Base-by-base conservation (phyloP, 1,140 invertebrate species). In the Schlechtendalia chinensis region DNA sequence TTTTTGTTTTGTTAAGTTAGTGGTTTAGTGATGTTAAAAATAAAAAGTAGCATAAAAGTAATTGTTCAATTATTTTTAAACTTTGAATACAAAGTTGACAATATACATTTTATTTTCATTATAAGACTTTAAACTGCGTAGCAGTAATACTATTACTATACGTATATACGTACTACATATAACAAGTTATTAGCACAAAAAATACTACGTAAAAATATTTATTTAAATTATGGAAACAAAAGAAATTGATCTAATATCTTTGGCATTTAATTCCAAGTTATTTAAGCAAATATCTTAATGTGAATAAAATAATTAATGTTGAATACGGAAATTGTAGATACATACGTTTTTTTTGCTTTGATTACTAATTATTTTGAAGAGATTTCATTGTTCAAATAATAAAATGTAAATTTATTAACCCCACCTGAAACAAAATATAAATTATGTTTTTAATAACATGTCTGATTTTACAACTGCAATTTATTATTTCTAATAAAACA, bases 401-500 rank as follows among this genome's bases (percentile, higher is more conserved):
- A 16, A 47, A 47, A 24, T 14, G 16, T 47, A 2, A 47, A 17
- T 47, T 45, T 14, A 39, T 45, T 5, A 22, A 5, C 5, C 32
- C 47, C 39, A 69, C 65, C 65, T 69, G 39, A 69, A 69, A 69
- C n/a, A 69, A 24, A 50, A 50, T 12, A 50, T 50, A 39, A 39
- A 39, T 39, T 4, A 39, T 39, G 8, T 39, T 39, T 39, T 39
- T 39, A 39, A 39, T 39, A 39, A 39, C 32, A 8, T 8, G 32
- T 8, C 32, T 8, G 32, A 8, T 39, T 8, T 3, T 8, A 39
- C 32, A 39, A 39, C 32, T 3, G 32, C 3, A 39, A 39, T 39
- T 39, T 39, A 39, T 39, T 39, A 39, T 39, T 8, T 3, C 8
- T 8, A 8, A 4, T 39, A 8, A 4, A 3, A 8, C 32, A 3